Conservation (phyloP, 2,888 invertebrate genomes). For the Philopedon plagiatum region DNA sequence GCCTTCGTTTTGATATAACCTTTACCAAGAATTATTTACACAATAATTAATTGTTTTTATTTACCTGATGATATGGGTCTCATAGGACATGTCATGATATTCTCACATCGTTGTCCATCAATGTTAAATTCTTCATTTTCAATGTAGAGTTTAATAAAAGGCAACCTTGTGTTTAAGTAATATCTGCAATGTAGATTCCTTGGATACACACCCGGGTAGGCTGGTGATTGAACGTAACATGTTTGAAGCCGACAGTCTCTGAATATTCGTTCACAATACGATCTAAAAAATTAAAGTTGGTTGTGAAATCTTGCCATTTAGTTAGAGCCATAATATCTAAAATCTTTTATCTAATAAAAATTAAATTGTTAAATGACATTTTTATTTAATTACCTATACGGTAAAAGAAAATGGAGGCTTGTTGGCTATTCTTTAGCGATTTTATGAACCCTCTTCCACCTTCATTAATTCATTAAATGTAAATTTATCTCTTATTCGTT, state of each 20-base stretch:
- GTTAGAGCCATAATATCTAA: too few species aligned
- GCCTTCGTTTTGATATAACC: too few species aligned
- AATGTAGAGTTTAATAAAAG: conserved; percentile 92
- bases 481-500: too few species aligned
- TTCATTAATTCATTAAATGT: too few species aligned
- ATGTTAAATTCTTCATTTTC: conserved; percentile 96
- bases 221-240: conserved; percentile 94
- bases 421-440: too few species aligned
- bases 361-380: too few species aligned
- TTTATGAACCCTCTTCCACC: too few species aligned
- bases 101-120: conserved; percentile 93
- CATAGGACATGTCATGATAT: conserved; percentile 96
- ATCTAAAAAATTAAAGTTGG: conserved; percentile 71
- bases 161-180: conserved; percentile 88
- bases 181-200: conserved; percentile 93
- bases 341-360: too few species aligned
- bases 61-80: conserved; percentile 88
- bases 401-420: too few species aligned
- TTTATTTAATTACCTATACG: too few species aligned
- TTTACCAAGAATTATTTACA: too few species aligned
- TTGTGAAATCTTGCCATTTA: too few species aligned
- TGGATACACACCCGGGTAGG: conserved; percentile 93
- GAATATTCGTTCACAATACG: conserved; percentile 91
- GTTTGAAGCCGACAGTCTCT: conserved; percentile 91
- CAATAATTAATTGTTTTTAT: background rate